Evolutionary conservation across 2,113 vertebrate genomes (phyloP).

Genomic region (Pituophis catenifer): DNA sequence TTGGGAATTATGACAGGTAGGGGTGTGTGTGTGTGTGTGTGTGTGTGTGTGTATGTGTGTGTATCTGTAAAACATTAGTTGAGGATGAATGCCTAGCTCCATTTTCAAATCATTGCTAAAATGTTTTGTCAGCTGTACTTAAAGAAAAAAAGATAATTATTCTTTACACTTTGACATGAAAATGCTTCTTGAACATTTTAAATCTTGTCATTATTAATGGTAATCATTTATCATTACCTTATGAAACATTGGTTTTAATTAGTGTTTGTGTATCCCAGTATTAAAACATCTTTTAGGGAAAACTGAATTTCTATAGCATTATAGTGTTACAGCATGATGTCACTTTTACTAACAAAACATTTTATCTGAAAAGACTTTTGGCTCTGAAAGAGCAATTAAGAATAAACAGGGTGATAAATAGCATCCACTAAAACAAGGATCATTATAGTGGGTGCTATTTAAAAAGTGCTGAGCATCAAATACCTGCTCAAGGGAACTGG

Average conservation of each 20-base stretch:
- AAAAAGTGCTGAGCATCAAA: background rate
- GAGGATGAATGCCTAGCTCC: background rate
- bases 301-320: background rate
- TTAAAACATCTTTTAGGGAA: background rate
- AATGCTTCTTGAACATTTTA: background rate
- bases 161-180: background rate
- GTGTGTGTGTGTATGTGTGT: background rate
- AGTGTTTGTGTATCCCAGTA: background rate
- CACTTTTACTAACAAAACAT: background rate
- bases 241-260: background rate
- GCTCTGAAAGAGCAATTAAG: background rate
- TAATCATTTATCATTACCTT: background rate
- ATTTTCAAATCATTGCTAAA: background rate
- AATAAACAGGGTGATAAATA: background rate
- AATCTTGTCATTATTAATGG: background rate
- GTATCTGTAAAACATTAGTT: background rate
- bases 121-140: background rate
- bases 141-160: background rate
- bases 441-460: background rate
- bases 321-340: background rate
- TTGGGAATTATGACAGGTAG: background rate
- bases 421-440: background rate
- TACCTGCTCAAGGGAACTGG: background rate
- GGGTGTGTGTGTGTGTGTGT: no score
- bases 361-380: background rate